phyloP scores from a whole-genome alignment of 2,888 invertebrate genomes.

The Peribatodes rhomboidaria region DNA sequence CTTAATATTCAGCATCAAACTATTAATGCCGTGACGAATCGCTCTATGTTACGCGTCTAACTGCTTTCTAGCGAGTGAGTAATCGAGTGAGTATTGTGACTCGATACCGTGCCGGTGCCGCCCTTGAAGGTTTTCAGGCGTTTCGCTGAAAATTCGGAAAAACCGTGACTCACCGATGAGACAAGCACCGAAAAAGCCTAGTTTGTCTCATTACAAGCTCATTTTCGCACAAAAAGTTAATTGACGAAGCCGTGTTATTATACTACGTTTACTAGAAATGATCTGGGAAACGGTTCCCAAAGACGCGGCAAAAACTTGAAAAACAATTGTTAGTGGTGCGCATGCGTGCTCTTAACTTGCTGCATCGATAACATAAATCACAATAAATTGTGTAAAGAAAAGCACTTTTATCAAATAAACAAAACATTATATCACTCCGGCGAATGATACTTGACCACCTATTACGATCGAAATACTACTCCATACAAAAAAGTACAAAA shows the following conservation, averaged over 20 bases:
- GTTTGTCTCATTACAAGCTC: conserved; percentile 65
- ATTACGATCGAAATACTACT: conserved; percentile 43
- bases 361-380: conserved; percentile 42
- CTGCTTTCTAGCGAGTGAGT: conserved; percentile 76
- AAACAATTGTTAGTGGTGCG: background rate
- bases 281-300: conserved; percentile 58
- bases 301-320: conserved; percentile 37
- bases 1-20: conserved; percentile 52
- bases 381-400: conserved; percentile 28
- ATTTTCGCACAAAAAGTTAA: conserved; percentile 62
- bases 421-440: conserved; percentile 31
- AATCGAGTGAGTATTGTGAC: conserved; percentile 61
- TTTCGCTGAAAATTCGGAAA: conserved; percentile 74
- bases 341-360: conserved; percentile 18
- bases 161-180: conserved; percentile 77
- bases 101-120: conserved; percentile 63
- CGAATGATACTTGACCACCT: conserved; percentile 47
- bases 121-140: conserved; percentile 78
- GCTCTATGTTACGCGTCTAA: conserved; percentile 60
- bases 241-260: conserved; percentile 70
- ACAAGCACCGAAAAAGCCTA: conserved; percentile 77
- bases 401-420: conserved; percentile 15
- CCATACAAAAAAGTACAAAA: conserved; percentile 52
- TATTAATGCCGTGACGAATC: conserved; percentile 62
- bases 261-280: conserved; percentile 62